Evolutionary conservation across 2,797 vertebrate genomes (phyloP).

Genomic region (Xenopus petersii): DNA sequence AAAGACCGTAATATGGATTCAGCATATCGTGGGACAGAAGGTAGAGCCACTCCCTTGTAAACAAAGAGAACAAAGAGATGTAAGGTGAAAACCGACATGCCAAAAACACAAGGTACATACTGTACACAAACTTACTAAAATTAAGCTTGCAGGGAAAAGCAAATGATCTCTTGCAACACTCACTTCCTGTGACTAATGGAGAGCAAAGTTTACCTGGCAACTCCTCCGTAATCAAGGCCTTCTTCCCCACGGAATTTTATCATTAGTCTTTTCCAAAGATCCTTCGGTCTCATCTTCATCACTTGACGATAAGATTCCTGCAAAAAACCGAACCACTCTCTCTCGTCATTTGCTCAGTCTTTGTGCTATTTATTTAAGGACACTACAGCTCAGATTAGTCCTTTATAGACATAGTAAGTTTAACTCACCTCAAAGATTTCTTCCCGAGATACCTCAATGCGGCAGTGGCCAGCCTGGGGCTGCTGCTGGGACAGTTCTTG

Average conservation of each 20-base stretch:
- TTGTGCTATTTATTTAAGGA: too few species aligned
- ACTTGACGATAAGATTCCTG: slow-evolving; percentile 97
- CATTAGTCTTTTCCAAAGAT: slow-evolving; percentile 97
- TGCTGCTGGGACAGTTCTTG: slow-evolving; percentile 96
- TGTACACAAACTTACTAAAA: too few species aligned
- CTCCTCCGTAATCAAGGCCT: slow-evolving; percentile 94
- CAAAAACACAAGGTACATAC: too few species aligned
- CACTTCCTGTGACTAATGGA: too few species aligned
- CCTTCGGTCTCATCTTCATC: slow-evolving; percentile 99
- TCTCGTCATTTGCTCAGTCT: too few species aligned
- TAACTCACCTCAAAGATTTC: slow-evolving; percentile 93
- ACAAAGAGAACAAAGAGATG: too few species aligned
- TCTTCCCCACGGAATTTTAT: slow-evolving; percentile 97
- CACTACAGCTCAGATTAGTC: too few species aligned
- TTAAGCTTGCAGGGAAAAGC: too few species aligned
- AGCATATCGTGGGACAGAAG: slow-evolving; percentile 96
- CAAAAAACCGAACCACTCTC: slow-evolving; percentile 16
- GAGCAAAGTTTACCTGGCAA: slow-evolving; percentile 78
- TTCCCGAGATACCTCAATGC: slow-evolving; percentile 95
- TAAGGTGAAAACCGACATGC: too few species aligned
- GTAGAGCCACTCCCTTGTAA: slow-evolving; percentile 87
- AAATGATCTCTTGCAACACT: too few species aligned
- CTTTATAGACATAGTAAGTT: too few species aligned
- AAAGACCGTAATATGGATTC: slow-evolving; percentile 96
- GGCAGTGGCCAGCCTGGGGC: slow-evolving; percentile 95